Conservation (phyloP, 1,140 invertebrate genomes). For the Neotoxoptera formosana region DNA sequence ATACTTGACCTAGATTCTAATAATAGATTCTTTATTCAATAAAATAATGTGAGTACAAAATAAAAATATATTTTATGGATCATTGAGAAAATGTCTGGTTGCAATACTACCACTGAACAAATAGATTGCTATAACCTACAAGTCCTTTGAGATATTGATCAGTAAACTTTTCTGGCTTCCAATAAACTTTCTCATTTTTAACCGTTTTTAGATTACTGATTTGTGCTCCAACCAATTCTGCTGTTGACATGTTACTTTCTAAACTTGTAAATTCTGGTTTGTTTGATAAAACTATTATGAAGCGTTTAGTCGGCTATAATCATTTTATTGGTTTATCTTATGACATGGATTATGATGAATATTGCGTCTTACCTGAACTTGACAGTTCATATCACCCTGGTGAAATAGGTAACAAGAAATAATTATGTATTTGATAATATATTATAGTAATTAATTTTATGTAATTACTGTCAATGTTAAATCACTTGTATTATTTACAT, state of each 20-base stretch:
- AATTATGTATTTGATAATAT: neutral
- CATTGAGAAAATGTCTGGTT: neutral
- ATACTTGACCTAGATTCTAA: no score
- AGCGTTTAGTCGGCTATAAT: conserved; percentile 35
- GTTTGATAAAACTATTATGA: conserved; percentile 21
- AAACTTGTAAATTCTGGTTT: conserved; percentile 38
- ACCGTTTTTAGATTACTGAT: conserved; percentile 33
- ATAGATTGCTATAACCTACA: neutral
- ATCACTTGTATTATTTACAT: neutral
- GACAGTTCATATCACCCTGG: neutral
- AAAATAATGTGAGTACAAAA: neutral
- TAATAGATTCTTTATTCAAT: neutral
- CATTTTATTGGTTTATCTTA: conserved; percentile 23
- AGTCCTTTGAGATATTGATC: neutral
- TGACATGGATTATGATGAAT: conserved; percentile 32
- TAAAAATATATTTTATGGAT: neutral
- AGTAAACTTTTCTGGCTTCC: neutral
- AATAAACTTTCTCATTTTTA: neutral
- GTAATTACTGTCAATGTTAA: no score
- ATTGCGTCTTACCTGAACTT: conserved; percentile 29
- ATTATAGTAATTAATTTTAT: neutral
- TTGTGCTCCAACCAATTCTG: conserved; percentile 54
- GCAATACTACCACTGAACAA: neutral
- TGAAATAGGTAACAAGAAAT: neutral
- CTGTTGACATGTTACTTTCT: conserved; percentile 8